Evolutionary conservation across 2,797 vertebrate genomes (phyloP).

Genomic region (Eulemur mongoz): DNA sequence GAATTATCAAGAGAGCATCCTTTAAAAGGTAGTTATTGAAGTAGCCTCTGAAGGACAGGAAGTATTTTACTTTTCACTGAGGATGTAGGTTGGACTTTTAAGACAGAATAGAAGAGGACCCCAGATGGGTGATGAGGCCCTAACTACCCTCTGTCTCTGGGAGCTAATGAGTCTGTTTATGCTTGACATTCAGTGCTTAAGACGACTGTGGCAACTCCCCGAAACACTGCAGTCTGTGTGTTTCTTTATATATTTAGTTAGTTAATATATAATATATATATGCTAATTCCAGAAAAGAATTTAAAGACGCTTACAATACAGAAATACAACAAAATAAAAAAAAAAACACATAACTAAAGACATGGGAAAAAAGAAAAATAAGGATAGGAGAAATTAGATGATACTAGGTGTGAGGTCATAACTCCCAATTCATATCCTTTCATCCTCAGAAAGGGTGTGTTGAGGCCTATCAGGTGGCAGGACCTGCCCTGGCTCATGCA

Average conservation of each 20-base stretch:
- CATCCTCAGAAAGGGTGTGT: background rate
- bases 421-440: background rate
- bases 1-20: background rate
- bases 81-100: background rate
- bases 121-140: background rate
- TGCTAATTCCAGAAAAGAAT: background rate
- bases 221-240: background rate
- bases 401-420: background rate
- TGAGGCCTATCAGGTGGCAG: background rate
- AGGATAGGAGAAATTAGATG: background rate
- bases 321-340: background rate
- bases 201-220: background rate
- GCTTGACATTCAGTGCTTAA: background rate
- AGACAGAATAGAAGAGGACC: background rate
- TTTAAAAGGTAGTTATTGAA: background rate
- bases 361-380: background rate
- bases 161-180: background rate
- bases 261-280: background rate
- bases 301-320: background rate
- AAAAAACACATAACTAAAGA: background rate
- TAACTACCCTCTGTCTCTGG: background rate
- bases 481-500: background rate
- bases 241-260: background rate
- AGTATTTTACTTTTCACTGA: slow-evolving; percentile 5
- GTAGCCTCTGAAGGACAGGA: background rate